These are phyloP conservation scores for Lacerta bilineata DNA, from an alignment of 2,797 vertebrate species.

Conservation along the genomic window DNA sequence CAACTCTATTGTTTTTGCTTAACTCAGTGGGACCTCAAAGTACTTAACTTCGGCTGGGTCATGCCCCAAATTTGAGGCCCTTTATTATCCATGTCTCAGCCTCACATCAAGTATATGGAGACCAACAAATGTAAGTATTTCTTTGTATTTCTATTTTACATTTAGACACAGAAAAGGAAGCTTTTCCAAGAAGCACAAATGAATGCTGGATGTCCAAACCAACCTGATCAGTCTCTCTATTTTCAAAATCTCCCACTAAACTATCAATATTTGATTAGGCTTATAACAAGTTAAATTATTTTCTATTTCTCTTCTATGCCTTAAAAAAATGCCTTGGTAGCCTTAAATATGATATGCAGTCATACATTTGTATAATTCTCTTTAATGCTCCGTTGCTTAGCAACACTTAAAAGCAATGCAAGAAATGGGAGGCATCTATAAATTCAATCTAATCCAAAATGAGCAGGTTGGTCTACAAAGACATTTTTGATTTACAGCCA, in stretches of 20 bases:
- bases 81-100: neutral
- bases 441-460: constrained; percentile 26
- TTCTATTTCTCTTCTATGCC: neutral
- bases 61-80: neutral
- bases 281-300: neutral
- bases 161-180: neutral
- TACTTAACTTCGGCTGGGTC: neutral
- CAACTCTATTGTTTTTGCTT: no score
- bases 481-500: constrained; percentile 40
- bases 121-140: neutral
- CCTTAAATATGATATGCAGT: neutral
- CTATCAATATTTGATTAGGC: neutral
- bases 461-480: constrained; percentile 12
- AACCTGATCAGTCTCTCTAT: neutral
- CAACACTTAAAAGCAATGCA: constrained; percentile 20
- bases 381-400: constrained; percentile 20
- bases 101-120: neutral
- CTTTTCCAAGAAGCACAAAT: neutral
- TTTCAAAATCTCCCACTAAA: neutral
- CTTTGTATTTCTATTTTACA: neutral
- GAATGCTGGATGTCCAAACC: neutral
- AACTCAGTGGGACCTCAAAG: neutral
- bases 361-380: constrained; percentile 10
- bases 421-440: constrained; percentile 21
- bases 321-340: neutral